Conservation (phyloP, 2,113 vertebrate genomes). For the Peucedramus taeniatus region DNA sequence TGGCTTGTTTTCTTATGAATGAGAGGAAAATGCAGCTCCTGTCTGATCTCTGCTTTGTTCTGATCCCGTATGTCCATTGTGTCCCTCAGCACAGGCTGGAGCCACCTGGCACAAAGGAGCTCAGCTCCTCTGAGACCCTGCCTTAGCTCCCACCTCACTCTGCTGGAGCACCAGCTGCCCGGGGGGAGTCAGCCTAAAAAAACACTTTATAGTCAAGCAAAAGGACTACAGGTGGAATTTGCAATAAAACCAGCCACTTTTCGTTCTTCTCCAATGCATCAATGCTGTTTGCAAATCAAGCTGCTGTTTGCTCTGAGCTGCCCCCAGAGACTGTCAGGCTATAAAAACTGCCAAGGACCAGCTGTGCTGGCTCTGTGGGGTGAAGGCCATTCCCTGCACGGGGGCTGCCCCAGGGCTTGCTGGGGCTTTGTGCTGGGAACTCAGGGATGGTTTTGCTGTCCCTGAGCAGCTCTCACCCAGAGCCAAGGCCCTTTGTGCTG, state of each 20-base stretch:
- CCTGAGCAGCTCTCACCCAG: neutral
- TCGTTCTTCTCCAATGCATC: neutral
- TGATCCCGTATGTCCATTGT: neutral
- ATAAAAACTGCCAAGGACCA: neutral
- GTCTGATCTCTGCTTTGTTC: neutral
- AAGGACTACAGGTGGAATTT: neutral
- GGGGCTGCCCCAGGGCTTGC: neutral
- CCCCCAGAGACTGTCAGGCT: neutral
- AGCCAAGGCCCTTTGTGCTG: neutral
- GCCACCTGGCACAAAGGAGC: neutral
- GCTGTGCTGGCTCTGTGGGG: neutral
- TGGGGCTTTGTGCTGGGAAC: neutral
- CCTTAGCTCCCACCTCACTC: neutral
- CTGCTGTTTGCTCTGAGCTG: neutral
- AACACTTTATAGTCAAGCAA: neutral
- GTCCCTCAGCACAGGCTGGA: neutral
- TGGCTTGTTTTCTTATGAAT: neutral
- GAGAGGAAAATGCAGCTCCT: neutral
- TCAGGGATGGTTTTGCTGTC: neutral
- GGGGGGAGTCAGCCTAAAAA: neutral
- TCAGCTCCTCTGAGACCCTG: neutral
- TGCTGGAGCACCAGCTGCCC: neutral
- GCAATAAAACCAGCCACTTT: neutral
- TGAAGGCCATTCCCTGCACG: neutral
- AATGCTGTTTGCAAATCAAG: neutral